Base-by-base conservation (phyloP, 1,140 invertebrate genomes). In the Arion vulgaris region DNA sequence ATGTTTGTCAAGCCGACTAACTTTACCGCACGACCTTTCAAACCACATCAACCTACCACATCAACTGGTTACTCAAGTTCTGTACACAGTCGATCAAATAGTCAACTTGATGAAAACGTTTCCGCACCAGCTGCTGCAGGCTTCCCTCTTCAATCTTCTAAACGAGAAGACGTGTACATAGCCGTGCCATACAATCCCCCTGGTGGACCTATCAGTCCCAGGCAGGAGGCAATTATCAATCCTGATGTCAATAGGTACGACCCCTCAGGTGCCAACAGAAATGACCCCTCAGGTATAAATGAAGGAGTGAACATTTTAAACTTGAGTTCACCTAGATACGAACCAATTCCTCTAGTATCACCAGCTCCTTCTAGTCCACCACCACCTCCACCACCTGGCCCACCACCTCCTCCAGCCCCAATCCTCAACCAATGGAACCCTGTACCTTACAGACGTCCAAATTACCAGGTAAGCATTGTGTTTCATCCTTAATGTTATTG, bases 351-450 rank as follows among this genome's bases (percentile, higher is more conserved):
- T n/a, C 87, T 84, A 7, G 83, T 85, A 23, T 57, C 84, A 34
- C 82, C 82, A 38, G 80, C 81, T 28, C 80, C 77, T 53, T 77
- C 83, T 13, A 83, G 82, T 7, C 86, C 80, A 36, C 87, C 89
- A 53, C 85, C 87, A 28, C 86, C 88, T 74, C 89, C 89, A 41
- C 88, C 88, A 62, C 85, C 87, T n/a, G 86, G 86, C 23, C 87
- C 87, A 66, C 86, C 86, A 78, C 86, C 85, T 69, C 49, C 77
- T 13, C 51, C 82, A 41, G 53, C 77, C 17, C 51, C 82, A 17
- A 41, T 57, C 5, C 57, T 74, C n/a, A 66, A 71, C 36, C 32
- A 83, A 17, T 77, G 66, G 66, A 83, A 53, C 38, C 32, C 81
- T 17, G 79, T 76, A 13, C 39, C 80, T n/a, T 53, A 79, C 32